A percentile compares a stretch with the other conserved stretches of the same genome.
Evolutionary conservation across 2,113 vertebrate species (phyloP).

Genomic region (Falco punctatus): DNA sequence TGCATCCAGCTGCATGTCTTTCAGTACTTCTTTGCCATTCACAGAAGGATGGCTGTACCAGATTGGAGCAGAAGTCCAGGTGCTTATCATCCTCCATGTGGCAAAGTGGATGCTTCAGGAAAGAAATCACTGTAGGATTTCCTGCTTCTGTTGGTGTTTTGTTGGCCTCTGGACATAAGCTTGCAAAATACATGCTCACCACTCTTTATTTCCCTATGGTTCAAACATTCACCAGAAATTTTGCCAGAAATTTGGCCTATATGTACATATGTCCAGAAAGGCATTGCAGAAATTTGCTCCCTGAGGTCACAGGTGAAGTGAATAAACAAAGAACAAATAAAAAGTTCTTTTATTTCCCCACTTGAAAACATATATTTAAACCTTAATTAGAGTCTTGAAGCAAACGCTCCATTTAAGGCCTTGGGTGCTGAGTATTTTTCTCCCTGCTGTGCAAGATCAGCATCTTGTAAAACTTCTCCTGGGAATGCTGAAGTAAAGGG

Average conservation of each 20-base stretch:
- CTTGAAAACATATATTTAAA: slow-evolving; percentile 30
- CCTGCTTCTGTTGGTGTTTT: neutral
- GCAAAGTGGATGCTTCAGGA: neutral
- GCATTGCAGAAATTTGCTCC: neutral
- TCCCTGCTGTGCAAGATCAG: neutral
- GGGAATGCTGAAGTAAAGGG: neutral
- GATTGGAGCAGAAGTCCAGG: neutral
- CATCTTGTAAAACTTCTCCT: neutral
- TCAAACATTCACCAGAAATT: neutral
- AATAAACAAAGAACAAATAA: neutral
- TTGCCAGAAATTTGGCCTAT: neutral
- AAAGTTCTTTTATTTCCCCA: neutral
- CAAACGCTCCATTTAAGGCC: neutral
- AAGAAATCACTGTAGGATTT: neutral
- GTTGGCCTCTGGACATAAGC: neutral
- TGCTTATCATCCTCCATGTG: neutral
- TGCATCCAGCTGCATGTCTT: neutral
- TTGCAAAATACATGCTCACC: neutral
- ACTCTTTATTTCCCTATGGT: neutral
- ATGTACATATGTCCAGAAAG: neutral
- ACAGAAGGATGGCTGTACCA: neutral
- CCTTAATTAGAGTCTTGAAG: slow-evolving; percentile 3
- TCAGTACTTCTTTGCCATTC: neutral
- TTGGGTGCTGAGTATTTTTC: neutral
- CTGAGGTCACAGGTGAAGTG: neutral